phyloP scores from a whole-genome alignment of 2,113 vertebrate species.

The Pontoporia blainvillei region DNA sequence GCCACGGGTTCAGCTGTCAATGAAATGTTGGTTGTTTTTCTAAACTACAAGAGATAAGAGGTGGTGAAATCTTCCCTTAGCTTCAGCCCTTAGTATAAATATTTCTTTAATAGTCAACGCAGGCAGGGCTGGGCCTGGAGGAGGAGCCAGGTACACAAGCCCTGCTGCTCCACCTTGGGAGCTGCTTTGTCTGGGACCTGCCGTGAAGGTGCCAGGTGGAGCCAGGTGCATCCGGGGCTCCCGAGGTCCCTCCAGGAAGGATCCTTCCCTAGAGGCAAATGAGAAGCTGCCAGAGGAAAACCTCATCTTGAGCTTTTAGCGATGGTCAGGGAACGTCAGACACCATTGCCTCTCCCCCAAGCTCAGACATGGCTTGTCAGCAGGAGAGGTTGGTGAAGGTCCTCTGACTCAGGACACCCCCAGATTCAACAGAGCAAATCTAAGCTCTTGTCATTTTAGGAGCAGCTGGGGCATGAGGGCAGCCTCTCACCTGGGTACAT shows the following conservation, averaged over 20 bases:
- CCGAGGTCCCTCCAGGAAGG: background rate
- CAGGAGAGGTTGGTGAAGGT: background rate
- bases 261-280: background rate
- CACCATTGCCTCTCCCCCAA: fast-evolving
- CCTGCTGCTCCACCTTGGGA: fast-evolving
- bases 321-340: background rate
- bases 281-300: background rate
- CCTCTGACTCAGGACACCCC: background rate
- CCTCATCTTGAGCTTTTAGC: background rate
- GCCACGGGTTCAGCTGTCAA: background rate
- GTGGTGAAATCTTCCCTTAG: background rate
- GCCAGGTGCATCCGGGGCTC: background rate
- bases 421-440: background rate
- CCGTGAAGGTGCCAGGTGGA: background rate
- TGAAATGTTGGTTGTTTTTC: slow-evolving; percentile 26
- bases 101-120: slow-evolving; percentile 15
- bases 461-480: background rate
- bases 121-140: background rate
- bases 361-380: background rate
- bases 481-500: background rate
- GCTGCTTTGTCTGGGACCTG: background rate
- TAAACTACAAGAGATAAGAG: slow-evolving; percentile 36
- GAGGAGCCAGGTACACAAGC: background rate
- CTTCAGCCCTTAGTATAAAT: background rate
- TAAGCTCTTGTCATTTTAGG: background rate